phyloP scores from a whole-genome alignment of 2,113 vertebrate species.

The Tiliqua scincoides region DNA sequence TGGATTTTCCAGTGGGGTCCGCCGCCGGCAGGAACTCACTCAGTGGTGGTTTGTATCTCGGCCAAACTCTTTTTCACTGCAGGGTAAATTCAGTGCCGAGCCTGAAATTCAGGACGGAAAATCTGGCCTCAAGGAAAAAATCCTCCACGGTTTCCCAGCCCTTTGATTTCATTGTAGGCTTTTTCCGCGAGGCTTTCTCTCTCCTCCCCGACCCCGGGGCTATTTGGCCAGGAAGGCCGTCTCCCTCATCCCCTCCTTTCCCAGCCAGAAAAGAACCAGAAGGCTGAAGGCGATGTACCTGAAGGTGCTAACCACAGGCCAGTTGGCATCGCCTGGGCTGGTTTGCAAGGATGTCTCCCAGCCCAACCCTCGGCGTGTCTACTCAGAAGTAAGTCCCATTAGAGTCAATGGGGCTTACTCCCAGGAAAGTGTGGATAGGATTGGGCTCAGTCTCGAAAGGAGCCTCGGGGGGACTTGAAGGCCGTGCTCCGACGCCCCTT shows the following conservation, averaged over 20 bases:
- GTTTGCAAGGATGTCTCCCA: conserved; percentile 58
- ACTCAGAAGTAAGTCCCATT: no score
- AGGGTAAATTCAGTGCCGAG: background rate
- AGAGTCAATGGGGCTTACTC: no score
- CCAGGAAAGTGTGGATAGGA: no score
- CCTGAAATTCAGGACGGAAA: background rate
- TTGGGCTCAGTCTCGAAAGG: conserved; percentile 41
- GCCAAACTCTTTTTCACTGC: background rate
- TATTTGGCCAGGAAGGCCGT: background rate
- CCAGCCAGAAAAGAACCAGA: conserved; percentile 5
- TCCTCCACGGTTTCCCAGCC: no score
- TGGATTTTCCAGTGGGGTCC: background rate
- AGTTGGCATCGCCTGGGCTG: conserved; percentile 52
- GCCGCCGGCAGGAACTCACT: no score
- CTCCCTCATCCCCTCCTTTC: background rate
- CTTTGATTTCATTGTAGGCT: no score
- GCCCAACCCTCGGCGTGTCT: no score
- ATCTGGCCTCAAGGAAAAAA: no score
- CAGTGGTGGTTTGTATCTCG: background rate
- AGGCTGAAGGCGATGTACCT: conserved; percentile 53
- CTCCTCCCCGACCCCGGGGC: no score
- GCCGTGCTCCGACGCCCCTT: background rate
- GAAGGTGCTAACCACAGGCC: conserved; percentile 58
- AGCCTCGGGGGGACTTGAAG: background rate
- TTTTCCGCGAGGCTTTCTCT: no score